Percentiles rank a stretch among this genome's conserved stretches.
Evolutionary conservation across 2,113 vertebrate genomes (phyloP).

Genomic region (Syngnathus floridae): DNA sequence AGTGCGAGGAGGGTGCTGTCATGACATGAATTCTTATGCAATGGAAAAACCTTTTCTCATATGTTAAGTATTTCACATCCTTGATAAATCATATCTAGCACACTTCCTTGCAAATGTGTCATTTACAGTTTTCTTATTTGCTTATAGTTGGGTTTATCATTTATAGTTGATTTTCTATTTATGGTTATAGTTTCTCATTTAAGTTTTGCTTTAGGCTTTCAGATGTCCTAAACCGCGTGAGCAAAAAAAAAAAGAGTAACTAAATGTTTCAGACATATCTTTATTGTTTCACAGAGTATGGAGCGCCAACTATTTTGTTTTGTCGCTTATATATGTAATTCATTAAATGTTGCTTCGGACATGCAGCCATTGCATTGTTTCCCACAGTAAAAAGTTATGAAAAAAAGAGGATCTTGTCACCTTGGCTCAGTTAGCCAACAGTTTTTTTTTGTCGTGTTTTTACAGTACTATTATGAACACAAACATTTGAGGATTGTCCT

Average conservation of each 20-base stretch:
- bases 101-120: constrained; percentile 27
- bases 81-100: constrained; percentile 22
- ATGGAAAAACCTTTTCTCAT: not conserved
- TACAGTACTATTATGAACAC: not conserved
- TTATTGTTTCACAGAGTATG: not conserved
- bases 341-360: not conserved
- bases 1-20: constrained; percentile 26
- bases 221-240: not conserved
- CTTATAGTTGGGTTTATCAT: constrained; percentile 41
- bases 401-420: not conserved
- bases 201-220: constrained; percentile 36
- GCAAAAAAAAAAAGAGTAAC: not conserved
- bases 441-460: not conserved
- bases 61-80: not conserved
- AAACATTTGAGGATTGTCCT: not conserved
- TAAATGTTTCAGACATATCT: not conserved
- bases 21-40: constrained; percentile 5
- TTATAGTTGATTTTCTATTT: constrained; percentile 36
- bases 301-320: not conserved
- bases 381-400: not conserved
- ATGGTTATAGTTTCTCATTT: constrained; percentile 42
- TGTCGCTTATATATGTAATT: not conserved
- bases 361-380: not conserved
- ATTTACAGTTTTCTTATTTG: constrained; percentile 26
- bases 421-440: not conserved